Evolutionary conservation across 2,888 invertebrate genomes (phyloP), one percentile per base, ranked within the genome.

Genomic region (Conchocele bisecta): DNA sequence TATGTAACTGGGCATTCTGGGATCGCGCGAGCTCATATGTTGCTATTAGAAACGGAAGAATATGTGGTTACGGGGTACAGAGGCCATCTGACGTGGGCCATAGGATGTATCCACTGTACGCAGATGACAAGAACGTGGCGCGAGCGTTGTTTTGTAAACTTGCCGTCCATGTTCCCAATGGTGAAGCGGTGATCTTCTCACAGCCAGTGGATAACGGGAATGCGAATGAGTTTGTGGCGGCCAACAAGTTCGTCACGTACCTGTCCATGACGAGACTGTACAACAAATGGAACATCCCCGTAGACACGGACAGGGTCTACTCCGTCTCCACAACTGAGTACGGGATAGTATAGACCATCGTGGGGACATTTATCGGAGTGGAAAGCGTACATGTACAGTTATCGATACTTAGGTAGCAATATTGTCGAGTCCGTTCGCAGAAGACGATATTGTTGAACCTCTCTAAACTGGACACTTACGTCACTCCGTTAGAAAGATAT

Each of bases 211-310:
- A 83, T 31, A 83, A 83, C 44, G 77, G 79, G 28, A 37, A 48
- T 0, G 76, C 83, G 7, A 78, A 74, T 50, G 68, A 70, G 28
- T 68, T 83, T 61, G 77, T 82, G 1, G 73, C 71, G 13, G 82
- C 72, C 3, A 82, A 82, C 50, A 75, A 74, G 28, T 67, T 83
- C 37, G 64, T 44, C 0, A 77, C 78, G 0, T 82, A 83, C 59
- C 60, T 83, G 9, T 82, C 83, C 2, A 83, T 82, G 83, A 81
- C 83, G 0, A 64, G 83, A 24, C 59, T 83, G 4, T 83, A 83
- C 51, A 83, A 83, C 48, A 82, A 83, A 57, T 75, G 77, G 78
- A 71, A 81, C 46, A 71, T 83, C 59, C 63, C 61, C 0, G 81
- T 77, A 1, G 83, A 83, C 42, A 67, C 75, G 5, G 60, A 56